Conservation (phyloP, 1,140 invertebrate genomes). For the Goniozus legneri region DNA sequence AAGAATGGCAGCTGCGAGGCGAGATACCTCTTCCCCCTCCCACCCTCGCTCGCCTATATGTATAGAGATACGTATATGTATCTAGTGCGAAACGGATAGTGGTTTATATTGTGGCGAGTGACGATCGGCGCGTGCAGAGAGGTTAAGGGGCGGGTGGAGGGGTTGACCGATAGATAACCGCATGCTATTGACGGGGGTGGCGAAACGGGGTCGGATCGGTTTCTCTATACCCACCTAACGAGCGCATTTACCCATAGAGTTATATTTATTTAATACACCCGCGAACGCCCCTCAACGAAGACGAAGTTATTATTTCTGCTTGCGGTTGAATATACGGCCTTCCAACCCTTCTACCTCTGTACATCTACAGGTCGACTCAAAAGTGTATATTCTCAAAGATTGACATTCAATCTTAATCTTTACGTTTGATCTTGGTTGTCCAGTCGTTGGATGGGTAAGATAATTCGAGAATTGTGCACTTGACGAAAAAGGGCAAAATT, state of each 20-base stretch:
- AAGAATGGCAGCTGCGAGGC: constrained; percentile 12
- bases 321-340: constrained; percentile 25
- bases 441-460: too few species aligned
- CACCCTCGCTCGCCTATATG: background rate
- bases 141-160: constrained; percentile 4
- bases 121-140: constrained; percentile 1
- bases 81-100: constrained; percentile 5
- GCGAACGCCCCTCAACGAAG: constrained; percentile 14
- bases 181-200: constrained; percentile 42
- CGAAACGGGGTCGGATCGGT: constrained; percentile 46
- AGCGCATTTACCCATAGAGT: too few species aligned
- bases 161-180: constrained; percentile 27
- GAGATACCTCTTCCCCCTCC: constrained; percentile 10
- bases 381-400: too few species aligned
- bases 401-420: too few species aligned
- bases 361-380: too few species aligned
- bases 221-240: constrained; percentile 38
- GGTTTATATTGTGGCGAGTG: constrained; percentile 21
- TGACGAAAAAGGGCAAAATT: too few species aligned
- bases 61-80: background rate
- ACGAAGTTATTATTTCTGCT: constrained; percentile 44
- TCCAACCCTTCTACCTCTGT: background rate
- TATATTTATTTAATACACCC: constrained; percentile 49
- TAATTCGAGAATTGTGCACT: too few species aligned
- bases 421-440: too few species aligned